Conservation (phyloP, 2,797 vertebrate genomes). For the Australoheros facetus region DNA sequence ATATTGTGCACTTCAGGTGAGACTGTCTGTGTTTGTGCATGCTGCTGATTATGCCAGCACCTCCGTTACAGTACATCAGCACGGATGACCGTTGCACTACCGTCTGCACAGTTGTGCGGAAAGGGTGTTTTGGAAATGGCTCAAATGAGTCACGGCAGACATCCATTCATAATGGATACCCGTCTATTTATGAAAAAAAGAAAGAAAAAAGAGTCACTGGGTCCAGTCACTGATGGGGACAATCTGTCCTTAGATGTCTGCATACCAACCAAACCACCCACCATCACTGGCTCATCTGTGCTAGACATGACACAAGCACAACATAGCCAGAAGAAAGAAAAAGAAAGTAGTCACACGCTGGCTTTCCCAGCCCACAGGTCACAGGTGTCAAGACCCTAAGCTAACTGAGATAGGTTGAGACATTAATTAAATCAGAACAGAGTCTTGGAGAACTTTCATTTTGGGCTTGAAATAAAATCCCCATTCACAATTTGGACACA, state of each 20-base stretch:
- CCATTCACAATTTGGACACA: neutral
- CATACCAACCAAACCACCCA: conserved; percentile 69
- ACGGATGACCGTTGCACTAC: conserved; percentile 7
- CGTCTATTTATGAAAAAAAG: conserved; percentile 11
- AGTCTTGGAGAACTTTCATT: neutral
- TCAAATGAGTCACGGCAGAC: conserved; percentile 56
- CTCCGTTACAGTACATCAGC: conserved; percentile 15
- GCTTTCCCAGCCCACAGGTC: conserved; percentile 48
- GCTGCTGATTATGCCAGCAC: conserved; percentile 43
- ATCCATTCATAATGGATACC: conserved; percentile 36
- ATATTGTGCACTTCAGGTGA: conserved; percentile 31
- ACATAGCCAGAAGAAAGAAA: neutral
- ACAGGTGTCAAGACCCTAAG: conserved; percentile 39
- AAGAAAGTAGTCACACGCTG: conserved; percentile 43
- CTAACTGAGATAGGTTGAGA: conserved; percentile 26
- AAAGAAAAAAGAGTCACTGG: neutral
- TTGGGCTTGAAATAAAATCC: conserved; percentile 10
- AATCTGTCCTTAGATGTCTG: conserved; percentile 62
- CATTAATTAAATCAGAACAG: conserved; percentile 31
- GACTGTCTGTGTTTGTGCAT: conserved; percentile 45
- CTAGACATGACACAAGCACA: conserved; percentile 39
- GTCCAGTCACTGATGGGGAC: conserved; percentile 20
- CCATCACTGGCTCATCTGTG: conserved; percentile 46
- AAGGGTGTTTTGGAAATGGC: conserved; percentile 50
- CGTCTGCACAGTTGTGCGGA: conserved; percentile 10